Evolutionary conservation across 1,140 invertebrate genomes (phyloP), one percentile per base, ranked within the genome.

Genomic region (Atopsyche davidsoni): DNA sequence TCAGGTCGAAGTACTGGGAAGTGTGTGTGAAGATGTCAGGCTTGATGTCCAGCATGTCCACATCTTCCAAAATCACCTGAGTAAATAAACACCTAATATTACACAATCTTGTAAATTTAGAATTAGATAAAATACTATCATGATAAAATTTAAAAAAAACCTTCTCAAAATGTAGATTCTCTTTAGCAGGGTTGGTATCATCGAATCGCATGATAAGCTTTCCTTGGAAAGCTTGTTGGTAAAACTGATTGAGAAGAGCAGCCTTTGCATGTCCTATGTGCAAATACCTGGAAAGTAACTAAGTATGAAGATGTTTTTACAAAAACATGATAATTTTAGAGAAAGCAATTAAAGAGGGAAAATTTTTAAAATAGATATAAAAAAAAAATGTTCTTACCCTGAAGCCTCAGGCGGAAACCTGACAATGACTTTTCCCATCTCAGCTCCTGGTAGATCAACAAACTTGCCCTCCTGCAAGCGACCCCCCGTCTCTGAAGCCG

Each of bases 201-300:
- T 99, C 97, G 75, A 99, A 99, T 59, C 97, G 79, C 92, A 99
- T 95, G 42, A 99, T 92, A 0, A 99, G 77, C 65, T 89, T 89
- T 0, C 97, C 97, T 64, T 98, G 76, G 68, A 97, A 99, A 11
- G 80, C 75, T 62, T 92, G 79, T 53, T 97, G 90, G 64, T 99
- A 99, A 71, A 98, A 91, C 62, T 98, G 93, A 75, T 99, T 99
- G 1, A 99, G 75, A 1, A 99, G 75, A 21, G 96, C 96, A 38
- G 97, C 97, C 75, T 99, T 99, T 0, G 96, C 97, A 76, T 99
- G 97, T 11, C 97, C 97, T 71, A 99, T 96, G 65, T 99, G 97
- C 14, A 99, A 74, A 72, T 89, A 98, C 14, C 88, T 88, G 57
- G 53, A 73, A 41, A 60, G 63, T 52, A 62, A 58, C 48, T 28